Conservation (phyloP, 2,797 vertebrate genomes). For the Acanthurus lineatus region DNA sequence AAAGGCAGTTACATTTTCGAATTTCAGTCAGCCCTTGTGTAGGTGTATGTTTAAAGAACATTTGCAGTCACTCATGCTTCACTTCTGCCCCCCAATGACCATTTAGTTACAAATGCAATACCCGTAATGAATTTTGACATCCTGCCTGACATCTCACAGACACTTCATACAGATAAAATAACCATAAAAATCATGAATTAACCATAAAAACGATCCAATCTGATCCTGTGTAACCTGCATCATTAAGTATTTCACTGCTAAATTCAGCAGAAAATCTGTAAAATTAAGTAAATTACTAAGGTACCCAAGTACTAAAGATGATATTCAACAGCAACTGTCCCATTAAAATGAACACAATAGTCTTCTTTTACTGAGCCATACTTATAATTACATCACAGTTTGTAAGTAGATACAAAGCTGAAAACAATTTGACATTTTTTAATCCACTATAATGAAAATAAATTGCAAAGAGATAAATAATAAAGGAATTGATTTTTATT, state of each 20-base stretch:
- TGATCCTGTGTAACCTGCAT: not conserved
- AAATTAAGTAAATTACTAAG: not conserved
- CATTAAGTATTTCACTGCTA: not conserved
- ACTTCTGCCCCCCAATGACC: conserved; percentile 16
- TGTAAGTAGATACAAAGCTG: conserved; percentile 28
- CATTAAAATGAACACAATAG: conserved; percentile 22
- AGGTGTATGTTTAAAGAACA: conserved; percentile 26
- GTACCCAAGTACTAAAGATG: not conserved
- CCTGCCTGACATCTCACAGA: conserved; percentile 9
- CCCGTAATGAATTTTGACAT: conserved; percentile 9
- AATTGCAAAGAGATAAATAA: conserved; percentile 29
- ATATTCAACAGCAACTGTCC: conserved; percentile 6
- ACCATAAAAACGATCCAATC: not conserved
- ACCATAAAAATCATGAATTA: conserved; percentile 5
- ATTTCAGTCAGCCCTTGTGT: conserved; percentile 15
- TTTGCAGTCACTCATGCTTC: conserved; percentile 24
- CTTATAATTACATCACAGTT: conserved; percentile 36
- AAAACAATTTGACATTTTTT: conserved; percentile 32
- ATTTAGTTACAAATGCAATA: conserved; percentile 12
- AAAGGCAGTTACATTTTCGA: conserved; percentile 14
- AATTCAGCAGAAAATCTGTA: not conserved
- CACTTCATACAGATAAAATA: not conserved
- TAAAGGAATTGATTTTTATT: conserved; percentile 32
- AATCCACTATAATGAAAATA: conserved; percentile 40
- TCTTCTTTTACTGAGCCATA: conserved; percentile 3